Base-by-base conservation (phyloP, 2,797 vertebrate species). In the Cyprinella venusta region DNA sequence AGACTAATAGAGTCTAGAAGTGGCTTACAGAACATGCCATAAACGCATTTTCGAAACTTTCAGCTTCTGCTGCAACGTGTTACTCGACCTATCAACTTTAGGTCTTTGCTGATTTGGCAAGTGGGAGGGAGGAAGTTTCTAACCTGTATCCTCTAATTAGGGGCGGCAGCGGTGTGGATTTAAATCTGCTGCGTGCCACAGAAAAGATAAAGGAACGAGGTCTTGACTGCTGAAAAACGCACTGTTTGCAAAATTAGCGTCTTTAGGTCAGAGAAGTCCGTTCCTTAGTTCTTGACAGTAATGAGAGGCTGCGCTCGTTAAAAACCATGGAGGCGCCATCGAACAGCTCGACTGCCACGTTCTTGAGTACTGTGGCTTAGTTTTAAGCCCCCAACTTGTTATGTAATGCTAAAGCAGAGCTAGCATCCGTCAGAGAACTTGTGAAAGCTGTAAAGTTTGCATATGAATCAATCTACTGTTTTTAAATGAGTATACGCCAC, bases 201-300 rank as follows among this genome's bases (percentile, higher is more conserved):
- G 42, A 59, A 84, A 79, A 86, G 79, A 88, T 87, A 88, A 85
- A 85, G 67, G 77, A 85, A 85, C 42, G 68, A 87, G 79, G 52
- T 56, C 56, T 71, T 79, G 81, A 74, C 82, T 82, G 65, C 26
- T 77, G 30, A 84, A 84, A 86, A 86, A 61, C 19, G 68, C 78
- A 61, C 33, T 36, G 85, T 86, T 85, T 56, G 76, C 65, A 30
- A 80, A 88, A 88, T 84, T 76, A 76, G 54, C 59, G 16, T 19
- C 71, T 65, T 45, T 64, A 69, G 76, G 65, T 84, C 52, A 45
- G 24, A 79, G 78, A 61, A 75, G 71, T 26, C 40, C 19, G 4
- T 48, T 71, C 76, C 68, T 74, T 82, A 67, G 78, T 79, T 69
- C 52, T 85, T 75, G 80, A 76, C 81, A 80, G 80, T 71, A 87